Percentiles rank a stretch among this genome's conserved stretches.
Evolutionary conservation across 2,797 vertebrate species (phyloP).

Genomic region (Fistularia tabacaria): DNA sequence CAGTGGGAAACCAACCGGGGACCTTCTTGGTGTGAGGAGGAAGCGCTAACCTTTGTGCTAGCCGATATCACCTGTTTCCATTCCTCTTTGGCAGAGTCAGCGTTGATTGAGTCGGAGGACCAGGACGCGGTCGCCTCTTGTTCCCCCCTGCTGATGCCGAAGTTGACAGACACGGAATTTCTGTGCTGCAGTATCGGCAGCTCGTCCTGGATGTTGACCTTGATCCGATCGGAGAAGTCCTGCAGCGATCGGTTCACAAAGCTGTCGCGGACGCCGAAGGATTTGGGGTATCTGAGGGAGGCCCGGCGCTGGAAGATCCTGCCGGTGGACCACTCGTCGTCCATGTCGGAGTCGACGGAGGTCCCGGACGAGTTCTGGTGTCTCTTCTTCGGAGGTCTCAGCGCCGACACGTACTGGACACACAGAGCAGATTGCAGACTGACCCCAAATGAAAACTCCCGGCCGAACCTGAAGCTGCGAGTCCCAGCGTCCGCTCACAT

Average conservation of each 20-base stretch:
- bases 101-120: constrained; percentile 33
- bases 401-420: constrained; percentile 82
- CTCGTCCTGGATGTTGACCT: constrained; percentile 64
- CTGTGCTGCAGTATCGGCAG: constrained; percentile 57
- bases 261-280: constrained; percentile 32
- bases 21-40: no score
- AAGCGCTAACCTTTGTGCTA: no score
- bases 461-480: no score
- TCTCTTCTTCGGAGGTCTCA: constrained; percentile 79
- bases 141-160: background rate
- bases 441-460: background rate
- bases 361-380: constrained; percentile 5
- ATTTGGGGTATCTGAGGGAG: constrained; percentile 53
- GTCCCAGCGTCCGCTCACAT: constrained; percentile 63
- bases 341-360: constrained; percentile 60
- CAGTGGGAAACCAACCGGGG: no score
- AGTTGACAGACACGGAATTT: constrained; percentile 27
- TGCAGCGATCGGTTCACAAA: constrained; percentile 71
- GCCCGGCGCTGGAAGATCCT: constrained; percentile 43
- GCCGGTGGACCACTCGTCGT: constrained; percentile 39
- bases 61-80: constrained; percentile 80
- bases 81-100: constrained; percentile 61
- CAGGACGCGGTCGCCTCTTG: constrained; percentile 10
- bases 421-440: background rate
- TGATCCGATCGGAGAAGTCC: constrained; percentile 69